A percentile compares a stretch with the other conserved stretches of the same genome.
Evolutionary conservation across 2,113 vertebrate genomes (phyloP).

Genomic region (Ovis aries): ARS-UI_Ramb_v3.0 NC_056071.1:6958001-6958500

Average conservation of each 20-base stretch:
- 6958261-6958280: background rate
- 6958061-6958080: background rate
- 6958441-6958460: background rate
- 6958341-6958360: background rate
- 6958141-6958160: background rate
- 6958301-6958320: background rate
- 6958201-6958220: background rate
- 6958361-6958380: background rate
- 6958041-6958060: background rate
- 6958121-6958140: background rate
- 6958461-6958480: background rate
- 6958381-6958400: background rate
- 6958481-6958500: background rate
- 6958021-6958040: background rate
- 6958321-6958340: background rate
- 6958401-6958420: background rate
- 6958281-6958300: background rate
- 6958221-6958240: background rate
- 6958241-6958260: background rate
- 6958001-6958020: background rate
- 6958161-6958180: background rate
- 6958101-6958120: too few species aligned
- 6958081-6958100: too few species aligned
- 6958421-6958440: background rate
- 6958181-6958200: background rate